A percentile compares a stretch with the other conserved stretches of the same genome.
phyloP scores from a whole-genome alignment of 2,113 vertebrate genomes.

The Ornithorhynchus anatinus region DNA sequence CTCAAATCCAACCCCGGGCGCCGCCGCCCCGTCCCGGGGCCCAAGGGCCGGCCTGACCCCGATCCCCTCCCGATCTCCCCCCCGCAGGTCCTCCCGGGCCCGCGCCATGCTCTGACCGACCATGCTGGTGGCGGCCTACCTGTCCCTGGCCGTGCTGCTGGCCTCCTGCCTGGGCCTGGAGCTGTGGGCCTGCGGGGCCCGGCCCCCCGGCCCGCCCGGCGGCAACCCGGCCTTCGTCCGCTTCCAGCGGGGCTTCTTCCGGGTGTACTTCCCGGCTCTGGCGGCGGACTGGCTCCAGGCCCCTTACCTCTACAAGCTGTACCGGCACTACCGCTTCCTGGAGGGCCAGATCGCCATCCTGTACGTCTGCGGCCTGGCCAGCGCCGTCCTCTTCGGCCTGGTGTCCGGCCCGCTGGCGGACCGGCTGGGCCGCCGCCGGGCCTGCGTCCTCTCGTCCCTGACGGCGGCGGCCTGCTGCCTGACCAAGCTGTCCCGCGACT shows the following conservation, averaged over 20 bases:
- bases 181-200: constrained; percentile 79
- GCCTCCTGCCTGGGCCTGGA: constrained; percentile 80
- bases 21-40: not conserved
- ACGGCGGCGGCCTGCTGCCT: constrained; percentile 85
- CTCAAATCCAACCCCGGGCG: not conserved
- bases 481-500: constrained; percentile 88
- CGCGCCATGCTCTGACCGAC: constrained; percentile 30
- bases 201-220: constrained; percentile 62
- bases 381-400: constrained; percentile 84
- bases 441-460: constrained; percentile 87
- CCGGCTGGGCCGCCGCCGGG: constrained; percentile 80
- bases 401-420: constrained; percentile 83
- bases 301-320: constrained; percentile 93
- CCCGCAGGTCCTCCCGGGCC: constrained; percentile 39
- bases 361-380: constrained; percentile 89
- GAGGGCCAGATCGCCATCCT: constrained; percentile 92
- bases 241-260: constrained; percentile 84
- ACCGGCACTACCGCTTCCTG: constrained; percentile 91
- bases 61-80: not conserved
- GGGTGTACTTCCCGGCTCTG: constrained; percentile 86
- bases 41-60: constrained; percentile 26
- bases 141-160: constrained; percentile 77
- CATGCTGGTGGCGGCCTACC: constrained; percentile 87
- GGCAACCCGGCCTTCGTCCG: constrained; percentile 85
- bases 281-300: constrained; percentile 94